A percentile compares a stretch with the other conserved stretches of the same genome.
These are phyloP conservation scores for Eulacestoma nigropectus DNA, from an alignment of 2,113 vertebrate species.

Conservation along the genomic window DNA sequence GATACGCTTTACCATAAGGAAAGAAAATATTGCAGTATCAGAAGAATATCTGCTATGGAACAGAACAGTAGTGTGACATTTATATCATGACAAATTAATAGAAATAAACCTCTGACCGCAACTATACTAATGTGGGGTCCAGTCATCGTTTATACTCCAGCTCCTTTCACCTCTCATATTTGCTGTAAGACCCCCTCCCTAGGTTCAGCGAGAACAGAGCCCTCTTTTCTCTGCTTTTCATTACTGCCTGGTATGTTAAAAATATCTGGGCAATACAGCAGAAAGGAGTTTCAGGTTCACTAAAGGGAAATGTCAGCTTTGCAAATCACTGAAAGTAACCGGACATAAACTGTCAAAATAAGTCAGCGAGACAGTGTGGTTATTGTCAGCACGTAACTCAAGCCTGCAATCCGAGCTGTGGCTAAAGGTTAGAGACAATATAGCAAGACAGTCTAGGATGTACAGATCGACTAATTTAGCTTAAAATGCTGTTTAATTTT, in stretches of 20 bases:
- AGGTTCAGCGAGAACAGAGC: neutral
- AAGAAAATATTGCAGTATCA: neutral
- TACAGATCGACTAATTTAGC: neutral
- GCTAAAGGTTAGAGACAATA: neutral
- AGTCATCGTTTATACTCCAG: neutral
- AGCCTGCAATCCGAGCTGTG: neutral
- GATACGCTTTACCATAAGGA: neutral
- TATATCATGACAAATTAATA: neutral
- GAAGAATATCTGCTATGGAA: neutral
- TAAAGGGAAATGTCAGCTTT: conserved; percentile 51
- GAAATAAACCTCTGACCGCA: neutral
- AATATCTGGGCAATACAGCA: conserved; percentile 31
- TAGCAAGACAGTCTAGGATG: neutral
- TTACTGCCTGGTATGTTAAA: neutral
- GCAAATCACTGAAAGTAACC: conserved; percentile 39
- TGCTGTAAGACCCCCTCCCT: neutral
- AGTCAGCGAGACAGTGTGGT: neutral
- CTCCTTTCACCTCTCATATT: neutral
- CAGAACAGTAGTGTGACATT: neutral
- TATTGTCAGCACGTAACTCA: neutral
- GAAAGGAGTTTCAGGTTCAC: conserved; percentile 52
- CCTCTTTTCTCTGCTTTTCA: neutral
- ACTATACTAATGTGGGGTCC: neutral
- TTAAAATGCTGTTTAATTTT: neutral
- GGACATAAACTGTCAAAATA: conserved; percentile 38